A percentile compares a stretch with the other conserved stretches of the same genome.
These are phyloP conservation scores for Anthoscopus minutus DNA, from an alignment of 2,113 vertebrate genomes.

Conservation along the genomic window DNA sequence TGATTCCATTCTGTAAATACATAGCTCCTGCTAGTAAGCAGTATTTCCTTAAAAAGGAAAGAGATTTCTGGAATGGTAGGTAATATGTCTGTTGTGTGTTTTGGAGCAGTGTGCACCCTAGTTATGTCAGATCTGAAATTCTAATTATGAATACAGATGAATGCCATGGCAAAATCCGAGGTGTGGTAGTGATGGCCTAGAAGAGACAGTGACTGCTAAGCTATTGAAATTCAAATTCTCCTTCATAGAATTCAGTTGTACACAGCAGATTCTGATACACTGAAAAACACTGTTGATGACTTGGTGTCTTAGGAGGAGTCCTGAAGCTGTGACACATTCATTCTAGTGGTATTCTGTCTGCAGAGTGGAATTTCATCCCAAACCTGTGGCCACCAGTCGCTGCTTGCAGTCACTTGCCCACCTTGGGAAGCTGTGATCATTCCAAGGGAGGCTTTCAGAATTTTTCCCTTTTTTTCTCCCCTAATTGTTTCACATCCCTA, in stretches of 20 bases:
- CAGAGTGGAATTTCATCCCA: background rate
- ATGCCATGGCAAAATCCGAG: background rate
- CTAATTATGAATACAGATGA: background rate
- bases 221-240: background rate
- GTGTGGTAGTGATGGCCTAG: background rate
- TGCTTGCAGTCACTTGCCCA: background rate
- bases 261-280: background rate
- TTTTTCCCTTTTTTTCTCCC: background rate
- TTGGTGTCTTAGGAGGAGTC: background rate
- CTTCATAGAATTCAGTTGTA: background rate
- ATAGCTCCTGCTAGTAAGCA: background rate
- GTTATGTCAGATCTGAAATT: background rate
- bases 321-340: background rate
- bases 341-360: background rate
- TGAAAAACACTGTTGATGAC: background rate
- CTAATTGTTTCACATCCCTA: background rate
- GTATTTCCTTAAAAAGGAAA: background rate
- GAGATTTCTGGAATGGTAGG: background rate
- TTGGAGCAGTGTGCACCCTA: background rate
- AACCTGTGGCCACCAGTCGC: background rate
- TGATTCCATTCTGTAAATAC: background rate
- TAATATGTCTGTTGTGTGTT: background rate
- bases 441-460: background rate
- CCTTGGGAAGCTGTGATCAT: background rate
- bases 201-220: background rate